Evolutionary conservation across 2,888 invertebrate genomes (phyloP).

Genomic region (Hydriomena furcata): DNA sequence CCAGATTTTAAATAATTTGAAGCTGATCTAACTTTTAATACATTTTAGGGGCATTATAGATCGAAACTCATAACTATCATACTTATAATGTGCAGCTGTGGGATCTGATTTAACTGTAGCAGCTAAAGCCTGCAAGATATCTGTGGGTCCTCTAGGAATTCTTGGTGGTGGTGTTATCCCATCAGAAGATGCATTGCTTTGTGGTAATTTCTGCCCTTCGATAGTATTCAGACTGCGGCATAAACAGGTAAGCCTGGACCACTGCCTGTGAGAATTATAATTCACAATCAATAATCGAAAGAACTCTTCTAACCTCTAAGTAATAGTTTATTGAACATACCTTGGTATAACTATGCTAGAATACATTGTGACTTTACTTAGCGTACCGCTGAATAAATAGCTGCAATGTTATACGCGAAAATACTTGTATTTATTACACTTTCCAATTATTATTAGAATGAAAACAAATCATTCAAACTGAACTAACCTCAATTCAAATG

Average conservation of each 20-base stretch:
- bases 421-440: too few species aligned
- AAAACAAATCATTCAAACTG: too few species aligned
- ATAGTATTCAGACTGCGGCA: constrained; percentile 62
- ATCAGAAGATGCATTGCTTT: constrained; percentile 57
- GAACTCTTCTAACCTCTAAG: constrained; percentile 12
- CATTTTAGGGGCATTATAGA: too few species aligned
- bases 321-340: constrained; percentile 37
- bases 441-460: too few species aligned
- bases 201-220: constrained; percentile 70
- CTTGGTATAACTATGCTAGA: constrained; percentile 53
- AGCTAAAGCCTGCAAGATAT: constrained; percentile 91
- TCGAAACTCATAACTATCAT: too few species aligned
- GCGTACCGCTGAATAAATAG: neutral
- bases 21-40: too few species aligned
- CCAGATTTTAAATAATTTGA: too few species aligned
- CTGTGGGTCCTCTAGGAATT: constrained; percentile 91
- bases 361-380: constrained; percentile 48
- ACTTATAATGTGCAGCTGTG: constrained; percentile 94
- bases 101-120: constrained; percentile 90
- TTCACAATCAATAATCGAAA: neutral
- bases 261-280: constrained; percentile 52
- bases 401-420: neutral
- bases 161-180: constrained; percentile 85
- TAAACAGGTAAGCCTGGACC: constrained; percentile 60
- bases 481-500: too few species aligned